Conservation (phyloP, 2,797 vertebrate genomes). For the Craterocephalus amniculus region DNA sequence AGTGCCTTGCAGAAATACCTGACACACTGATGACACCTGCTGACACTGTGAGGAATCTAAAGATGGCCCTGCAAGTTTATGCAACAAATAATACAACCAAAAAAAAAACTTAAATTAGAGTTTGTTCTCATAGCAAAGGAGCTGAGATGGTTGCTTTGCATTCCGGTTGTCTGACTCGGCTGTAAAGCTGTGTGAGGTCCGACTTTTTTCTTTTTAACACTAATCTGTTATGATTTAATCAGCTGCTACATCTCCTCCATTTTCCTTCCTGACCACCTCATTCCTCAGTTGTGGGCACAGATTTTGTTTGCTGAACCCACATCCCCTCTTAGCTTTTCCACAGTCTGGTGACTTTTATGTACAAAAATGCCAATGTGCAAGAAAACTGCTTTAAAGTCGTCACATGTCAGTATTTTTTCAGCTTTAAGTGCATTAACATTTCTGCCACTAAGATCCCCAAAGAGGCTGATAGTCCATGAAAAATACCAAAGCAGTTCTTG, state of each 20-base stretch:
- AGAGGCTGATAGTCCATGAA: not conserved
- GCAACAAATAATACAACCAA: not conserved
- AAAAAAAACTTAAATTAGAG: too few species aligned
- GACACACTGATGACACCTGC: slow-evolving; percentile 4
- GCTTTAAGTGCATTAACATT: not conserved
- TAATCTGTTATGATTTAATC: slow-evolving; percentile 1
- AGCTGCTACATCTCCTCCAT: not conserved
- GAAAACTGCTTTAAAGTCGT: not conserved
- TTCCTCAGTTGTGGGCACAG: not conserved
- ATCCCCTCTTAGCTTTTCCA: too few species aligned
- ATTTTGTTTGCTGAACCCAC: not conserved
- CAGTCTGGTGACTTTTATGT: not conserved
- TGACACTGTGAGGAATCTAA: not conserved
- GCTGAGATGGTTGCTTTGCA: not conserved
- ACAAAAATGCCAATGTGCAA: not conserved
- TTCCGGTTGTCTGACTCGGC: not conserved
- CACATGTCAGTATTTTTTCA: not conserved
- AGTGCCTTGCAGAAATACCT: slow-evolving; percentile 48
- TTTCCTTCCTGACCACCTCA: not conserved
- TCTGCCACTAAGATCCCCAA: not conserved
- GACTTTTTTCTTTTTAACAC: not conserved
- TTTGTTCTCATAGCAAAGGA: not conserved
- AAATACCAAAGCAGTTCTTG: not conserved
- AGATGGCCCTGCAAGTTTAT: not conserved
- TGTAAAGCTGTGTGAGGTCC: not conserved